A percentile compares a stretch with the other conserved stretches of the same genome.
Evolutionary conservation across 2,113 vertebrate species (phyloP).

Genomic region (Neogale vison): DNA sequence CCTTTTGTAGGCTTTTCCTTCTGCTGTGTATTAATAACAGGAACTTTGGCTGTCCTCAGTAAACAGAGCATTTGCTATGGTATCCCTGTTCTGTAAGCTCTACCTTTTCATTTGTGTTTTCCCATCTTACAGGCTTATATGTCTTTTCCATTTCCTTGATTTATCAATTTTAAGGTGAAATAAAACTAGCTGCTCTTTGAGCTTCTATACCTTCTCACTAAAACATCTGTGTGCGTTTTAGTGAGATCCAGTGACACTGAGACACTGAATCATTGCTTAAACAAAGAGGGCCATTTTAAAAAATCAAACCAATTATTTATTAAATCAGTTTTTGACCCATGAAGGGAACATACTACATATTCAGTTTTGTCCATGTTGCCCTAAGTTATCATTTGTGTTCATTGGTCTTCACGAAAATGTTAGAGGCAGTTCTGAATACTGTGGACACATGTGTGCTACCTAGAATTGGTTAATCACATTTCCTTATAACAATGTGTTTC

Average conservation of each 20-base stretch:
- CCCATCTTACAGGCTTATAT: not conserved
- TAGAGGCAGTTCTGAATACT: not conserved
- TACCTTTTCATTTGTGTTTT: slow-evolving; percentile 12
- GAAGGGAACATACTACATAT: not conserved
- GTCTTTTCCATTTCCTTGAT: not conserved
- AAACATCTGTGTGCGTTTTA: not conserved
- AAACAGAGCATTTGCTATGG: not conserved
- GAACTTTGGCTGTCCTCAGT: not conserved
- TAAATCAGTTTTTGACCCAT: not conserved
- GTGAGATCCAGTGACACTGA: not conserved
- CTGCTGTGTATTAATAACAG: not conserved
- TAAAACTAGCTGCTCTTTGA: not conserved
- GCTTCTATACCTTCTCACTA: not conserved
- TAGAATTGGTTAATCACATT: not conserved
- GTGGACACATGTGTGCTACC: not conserved
- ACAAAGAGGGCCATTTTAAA: not conserved
- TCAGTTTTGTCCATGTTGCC: not conserved
- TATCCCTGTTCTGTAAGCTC: not conserved
- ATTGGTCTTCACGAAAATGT: not conserved
- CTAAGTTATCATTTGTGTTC: not conserved
- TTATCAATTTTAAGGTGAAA: not conserved
- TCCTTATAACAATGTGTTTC: not conserved
- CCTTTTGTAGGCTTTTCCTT: slow-evolving; percentile 36
- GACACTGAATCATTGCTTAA: not conserved
- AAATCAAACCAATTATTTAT: not conserved